These are phyloP conservation scores for Tetragnatha versicolor DNA, from an alignment of 1,140 invertebrate genomes.

Conservation along the genomic window DNA sequence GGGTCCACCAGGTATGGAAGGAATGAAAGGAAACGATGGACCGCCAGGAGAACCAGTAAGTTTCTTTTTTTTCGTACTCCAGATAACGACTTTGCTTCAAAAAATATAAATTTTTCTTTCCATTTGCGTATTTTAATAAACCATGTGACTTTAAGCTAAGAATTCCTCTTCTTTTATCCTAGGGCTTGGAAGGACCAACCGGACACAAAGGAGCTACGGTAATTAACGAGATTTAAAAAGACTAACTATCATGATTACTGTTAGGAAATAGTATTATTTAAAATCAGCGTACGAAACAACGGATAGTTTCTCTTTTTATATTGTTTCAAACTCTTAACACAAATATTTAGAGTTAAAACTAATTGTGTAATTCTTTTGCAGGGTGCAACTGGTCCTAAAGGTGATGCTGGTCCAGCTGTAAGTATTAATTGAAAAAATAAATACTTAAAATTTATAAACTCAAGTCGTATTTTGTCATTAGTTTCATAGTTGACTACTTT, in stretches of 20 bases:
- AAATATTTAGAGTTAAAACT: neutral
- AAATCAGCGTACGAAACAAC: no score
- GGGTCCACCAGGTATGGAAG: conserved; percentile 66
- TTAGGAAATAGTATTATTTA: no score
- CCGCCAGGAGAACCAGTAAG: conserved; percentile 69
- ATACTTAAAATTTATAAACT: no score
- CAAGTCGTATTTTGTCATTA: conserved; percentile 13
- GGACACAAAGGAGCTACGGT: conserved; percentile 58
- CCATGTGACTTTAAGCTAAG: neutral
- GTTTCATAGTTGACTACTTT: neutral
- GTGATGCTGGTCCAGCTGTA: conserved; percentile 69
- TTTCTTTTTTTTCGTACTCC: neutral
- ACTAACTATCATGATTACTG: no score
- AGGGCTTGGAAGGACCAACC: conserved; percentile 59
- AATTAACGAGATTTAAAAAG: no score
- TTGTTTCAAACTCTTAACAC: no score
- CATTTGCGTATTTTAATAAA: neutral
- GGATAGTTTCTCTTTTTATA: no score
- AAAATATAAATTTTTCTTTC: no score
- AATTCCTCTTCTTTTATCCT: conserved; percentile 14
- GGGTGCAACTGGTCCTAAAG: conserved; percentile 68
- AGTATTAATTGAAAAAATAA: conserved; percentile 34
- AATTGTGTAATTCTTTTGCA: conserved; percentile 56
- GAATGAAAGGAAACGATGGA: conserved; percentile 71
- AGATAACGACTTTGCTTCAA: no score